A percentile compares a stretch with the other conserved stretches of the same genome.
Evolutionary conservation across 2,888 invertebrate genomes (phyloP).

Genomic region (Emmelina monodactyla): DNA sequence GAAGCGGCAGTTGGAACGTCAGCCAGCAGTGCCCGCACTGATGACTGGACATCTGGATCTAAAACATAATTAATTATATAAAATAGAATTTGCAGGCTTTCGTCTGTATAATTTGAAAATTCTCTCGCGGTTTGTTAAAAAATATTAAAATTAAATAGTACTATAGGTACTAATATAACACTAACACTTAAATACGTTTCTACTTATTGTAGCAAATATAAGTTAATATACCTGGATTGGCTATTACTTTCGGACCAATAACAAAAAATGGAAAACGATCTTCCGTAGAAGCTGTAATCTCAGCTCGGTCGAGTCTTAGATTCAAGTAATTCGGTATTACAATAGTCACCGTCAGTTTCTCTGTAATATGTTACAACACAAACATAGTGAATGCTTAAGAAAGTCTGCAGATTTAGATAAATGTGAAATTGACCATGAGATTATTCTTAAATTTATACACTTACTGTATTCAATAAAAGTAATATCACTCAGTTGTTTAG

Average conservation of each 20-base stretch:
- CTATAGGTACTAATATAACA: too few species aligned
- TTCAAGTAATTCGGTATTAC: background rate
- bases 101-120: too few species aligned
- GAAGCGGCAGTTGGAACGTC: slow-evolving; percentile 6
- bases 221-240: background rate
- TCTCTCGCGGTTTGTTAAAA: too few species aligned
- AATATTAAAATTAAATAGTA: too few species aligned
- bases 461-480: background rate
- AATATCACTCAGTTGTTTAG: background rate
- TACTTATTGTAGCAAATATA: too few species aligned
- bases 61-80: slow-evolving; percentile 3
- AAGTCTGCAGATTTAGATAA: too few species aligned
- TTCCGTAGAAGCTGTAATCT: background rate
- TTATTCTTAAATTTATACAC: too few species aligned
- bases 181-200: too few species aligned
- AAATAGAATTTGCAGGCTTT: too few species aligned
- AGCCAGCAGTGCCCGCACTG: background rate
- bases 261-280: background rate
- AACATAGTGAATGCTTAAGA: too few species aligned
- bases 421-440: too few species aligned
- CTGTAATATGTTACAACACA: too few species aligned
- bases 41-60: slow-evolving; percentile 5
- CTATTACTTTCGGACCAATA: background rate
- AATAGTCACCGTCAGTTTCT: background rate
- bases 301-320: background rate